Conservation (phyloP, 2,888 invertebrate species). For the Chironomus tentans region DNA sequence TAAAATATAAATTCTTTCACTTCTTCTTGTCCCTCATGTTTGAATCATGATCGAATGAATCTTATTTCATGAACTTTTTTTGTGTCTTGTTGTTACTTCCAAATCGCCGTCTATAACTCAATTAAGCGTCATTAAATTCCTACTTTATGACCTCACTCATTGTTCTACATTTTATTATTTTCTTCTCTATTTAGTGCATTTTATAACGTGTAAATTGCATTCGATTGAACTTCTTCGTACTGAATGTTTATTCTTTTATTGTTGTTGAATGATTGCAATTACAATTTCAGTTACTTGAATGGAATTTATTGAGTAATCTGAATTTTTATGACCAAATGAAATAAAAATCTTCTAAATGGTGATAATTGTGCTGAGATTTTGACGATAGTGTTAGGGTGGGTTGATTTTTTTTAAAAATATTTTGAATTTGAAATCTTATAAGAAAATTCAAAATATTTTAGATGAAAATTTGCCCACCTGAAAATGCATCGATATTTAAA, state of each 20-base stretch:
- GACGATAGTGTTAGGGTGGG: no score
- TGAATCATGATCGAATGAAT: not conserved
- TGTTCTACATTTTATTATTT: not conserved
- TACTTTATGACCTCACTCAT: conserved; percentile 1
- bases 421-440: no score
- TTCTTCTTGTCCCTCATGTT: not conserved
- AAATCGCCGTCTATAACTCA: not conserved
- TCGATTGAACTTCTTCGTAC: not conserved
- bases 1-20: not conserved
- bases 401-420: no score
- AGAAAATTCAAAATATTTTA: no score
- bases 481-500: no score
- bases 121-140: conserved; percentile 2
- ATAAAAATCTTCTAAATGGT: not conserved
- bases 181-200: not conserved
- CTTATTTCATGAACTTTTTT: not conserved
- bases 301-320: not conserved
- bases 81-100: not conserved
- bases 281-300: not conserved
- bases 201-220: not conserved
- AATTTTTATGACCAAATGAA: no score
- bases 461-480: no score
- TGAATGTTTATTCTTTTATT: no score
- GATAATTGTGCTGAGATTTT: not conserved
- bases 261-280: no score